Evolutionary conservation across 2,888 invertebrate genomes (phyloP), one percentile per base, ranked within the genome.

Genomic region (Heliconius cydno): DNA sequence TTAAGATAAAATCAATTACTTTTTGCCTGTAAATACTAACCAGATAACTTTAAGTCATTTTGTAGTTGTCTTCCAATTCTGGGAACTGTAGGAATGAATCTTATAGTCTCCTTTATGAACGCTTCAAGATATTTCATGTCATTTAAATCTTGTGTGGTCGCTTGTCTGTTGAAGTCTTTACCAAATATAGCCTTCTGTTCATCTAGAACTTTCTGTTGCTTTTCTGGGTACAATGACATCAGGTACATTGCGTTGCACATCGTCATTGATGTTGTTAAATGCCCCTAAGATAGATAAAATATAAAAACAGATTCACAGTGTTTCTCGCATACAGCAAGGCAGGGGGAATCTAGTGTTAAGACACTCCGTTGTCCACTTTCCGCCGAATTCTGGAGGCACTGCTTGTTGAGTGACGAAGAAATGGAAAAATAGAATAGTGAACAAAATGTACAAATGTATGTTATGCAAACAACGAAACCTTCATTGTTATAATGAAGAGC

Each of bases 91-190:
- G 88, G 88, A 74, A 88, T 85, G 28, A 85, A 81, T 2, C 88
- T 82, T 41, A 88, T 86, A 70, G 85, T 86, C 79, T 88, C 88
- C 77, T 88, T 88, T 34, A 88, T 87, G 19, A 86, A 86, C 5
- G 86, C 87, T 79, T 89, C 88, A 0, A 89, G 84, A 79, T 88
- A 89, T 78, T 88, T 88, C 88, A 89, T 89, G 78, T 88, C 83
- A 38, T 82, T 85, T 46, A 89, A 79, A 57, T 89, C 86, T 34
- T 85, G 81, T 68, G 81, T 84, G 10, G 85, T 87, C 9, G 87
- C 85, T 71, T 82, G 85, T 71, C 83, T 86, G 12, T 77, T 66
- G 3, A 85, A 82, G 63, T 88, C 84, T 2, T 84, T 80, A 19
- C 85, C 83, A 57, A 86, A 86, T 67, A 89, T 84, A 7, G 83